Base-by-base conservation (phyloP, 2,113 vertebrate genomes). In the Petrocephalus zakoni region DNA sequence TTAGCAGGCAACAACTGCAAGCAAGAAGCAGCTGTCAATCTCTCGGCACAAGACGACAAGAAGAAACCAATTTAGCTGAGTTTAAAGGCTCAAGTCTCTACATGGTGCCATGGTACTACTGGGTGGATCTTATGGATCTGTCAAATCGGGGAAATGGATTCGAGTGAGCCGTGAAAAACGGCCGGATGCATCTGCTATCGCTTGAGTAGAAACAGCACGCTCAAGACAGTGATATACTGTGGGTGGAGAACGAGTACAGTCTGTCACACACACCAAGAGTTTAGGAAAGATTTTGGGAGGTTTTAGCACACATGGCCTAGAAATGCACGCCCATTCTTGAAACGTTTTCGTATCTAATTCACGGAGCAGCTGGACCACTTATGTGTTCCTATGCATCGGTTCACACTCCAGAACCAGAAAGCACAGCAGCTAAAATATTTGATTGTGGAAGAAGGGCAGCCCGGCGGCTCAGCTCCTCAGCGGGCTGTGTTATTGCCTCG, bases 171-270 rank as follows among this genome's bases (percentile, higher is more conserved):
- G 49, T 49, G 82, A 85, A 85, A 22, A 85, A 25, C 34, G 15
- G 34, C 72, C 72, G 34, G 72, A 78, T 42, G n/a, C 72, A 78
- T 78, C 72, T 78, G 72, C 72, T 78, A 42, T 78, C 72, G 34
- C 72, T 78, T 78, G 72, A 78, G 72, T 78, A 78, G 72, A 78
- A 78, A 78, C 72, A 78, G 72, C 72, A 78, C 6, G 72, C 72
- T 78, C 72, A 42, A 78, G 72, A 78, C 72, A 78, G 72, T 78
- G 72, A 78, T 85, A 47, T 49, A 85, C 46, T 25, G 49, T 52
- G 49, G 82, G 82, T 51, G 82, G 72, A 78, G 72, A 78, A 42
- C 13, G 34, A 42, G 72, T 42, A 42, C 72, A 78, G 72, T 78
- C 72, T 78, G 72, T 78, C 72, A 78, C 72, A 78, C 29, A 75